phyloP scores from a whole-genome alignment of 2,888 invertebrate species.

The Galeopsomyia nigrocyanea region DNA sequence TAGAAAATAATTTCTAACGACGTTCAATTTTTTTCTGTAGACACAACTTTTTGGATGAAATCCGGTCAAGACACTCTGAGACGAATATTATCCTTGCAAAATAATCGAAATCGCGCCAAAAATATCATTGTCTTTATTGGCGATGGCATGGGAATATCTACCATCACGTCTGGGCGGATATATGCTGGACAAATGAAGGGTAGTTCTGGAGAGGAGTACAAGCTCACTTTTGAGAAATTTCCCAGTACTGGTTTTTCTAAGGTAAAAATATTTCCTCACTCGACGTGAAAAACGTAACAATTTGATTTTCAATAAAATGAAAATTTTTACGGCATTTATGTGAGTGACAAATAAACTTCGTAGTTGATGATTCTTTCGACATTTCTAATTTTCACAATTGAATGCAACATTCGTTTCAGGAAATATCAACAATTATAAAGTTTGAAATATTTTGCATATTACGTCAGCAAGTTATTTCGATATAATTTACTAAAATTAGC shows the following conservation, averaged over 20 bases:
- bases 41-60: constrained; percentile 64
- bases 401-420: too few relatives aligned
- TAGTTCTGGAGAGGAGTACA: constrained; percentile 73
- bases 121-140: constrained; percentile 78
- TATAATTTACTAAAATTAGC: too few relatives aligned
- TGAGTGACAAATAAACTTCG: too few relatives aligned
- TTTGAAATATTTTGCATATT: too few relatives aligned
- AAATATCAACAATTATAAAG: too few relatives aligned
- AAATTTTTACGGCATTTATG: too few relatives aligned
- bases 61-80: constrained; percentile 64
- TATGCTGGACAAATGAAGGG: constrained; percentile 72
- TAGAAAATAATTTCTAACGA: too few relatives aligned
- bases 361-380: too few relatives aligned
- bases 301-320: too few relatives aligned
- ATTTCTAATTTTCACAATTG: too few relatives aligned
- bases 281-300: not conserved
- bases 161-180: constrained; percentile 76
- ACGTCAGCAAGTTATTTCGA: too few relatives aligned
- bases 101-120: constrained; percentile 70
- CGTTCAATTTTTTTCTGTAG: constrained; percentile 48
- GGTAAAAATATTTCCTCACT: constrained; percentile 64
- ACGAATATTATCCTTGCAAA: constrained; percentile 57
- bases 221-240: constrained; percentile 74
- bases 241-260: constrained; percentile 75
- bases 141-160: constrained; percentile 79